Base-by-base conservation (phyloP, 2,888 invertebrate genomes). In the Polia nebulosa region DNA sequence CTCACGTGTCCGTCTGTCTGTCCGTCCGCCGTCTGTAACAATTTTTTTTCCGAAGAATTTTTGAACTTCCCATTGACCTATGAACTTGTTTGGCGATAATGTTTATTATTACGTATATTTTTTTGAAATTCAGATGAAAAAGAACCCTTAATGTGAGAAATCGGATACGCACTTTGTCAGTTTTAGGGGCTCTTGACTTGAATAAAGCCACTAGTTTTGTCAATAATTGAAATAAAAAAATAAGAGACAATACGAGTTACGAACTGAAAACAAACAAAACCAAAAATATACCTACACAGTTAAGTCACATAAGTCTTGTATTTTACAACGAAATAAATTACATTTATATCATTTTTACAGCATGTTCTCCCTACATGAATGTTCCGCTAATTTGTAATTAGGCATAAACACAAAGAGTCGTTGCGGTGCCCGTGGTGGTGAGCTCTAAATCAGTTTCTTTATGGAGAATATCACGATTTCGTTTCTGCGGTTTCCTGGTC, bases 401-500 rank as follows among this genome's bases (percentile, higher is more conserved):
- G 32, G 27, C 11, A 44, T 27, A 34, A 47, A 45, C 17, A 20
- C 49, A 57, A 41, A 13, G 20, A 51, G n/a, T 51, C 59, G 45
- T 62, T 58, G 51, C 25, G 36, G 34, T 41, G 32, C 22, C 51
- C 56, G 29, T 45, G 57, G 49, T 27, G 25, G 75, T 44, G 61
- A 27, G 55, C 56, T 64, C 51, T 45, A 55, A 74, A 59, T 70
- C 47, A 39, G 56, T 81, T 62, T 62, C 64, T 52, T 49, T 44
- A 62, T 39, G 34, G 25, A 62, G 45, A 72, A 64, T 69, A 73
- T 67, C 60, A 79, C 76, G 58, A 66, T 82, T 80, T 80, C 75
- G 55, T 72, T 56, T 59, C 56, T 62, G 79, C 71, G 82, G 76
- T 76, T 83, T 79, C 68, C 77, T 68, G 56, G 63, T 58, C 52